phyloP scores from a whole-genome alignment of 2,888 invertebrate species.

The Plagiodera versicolora region DNA sequence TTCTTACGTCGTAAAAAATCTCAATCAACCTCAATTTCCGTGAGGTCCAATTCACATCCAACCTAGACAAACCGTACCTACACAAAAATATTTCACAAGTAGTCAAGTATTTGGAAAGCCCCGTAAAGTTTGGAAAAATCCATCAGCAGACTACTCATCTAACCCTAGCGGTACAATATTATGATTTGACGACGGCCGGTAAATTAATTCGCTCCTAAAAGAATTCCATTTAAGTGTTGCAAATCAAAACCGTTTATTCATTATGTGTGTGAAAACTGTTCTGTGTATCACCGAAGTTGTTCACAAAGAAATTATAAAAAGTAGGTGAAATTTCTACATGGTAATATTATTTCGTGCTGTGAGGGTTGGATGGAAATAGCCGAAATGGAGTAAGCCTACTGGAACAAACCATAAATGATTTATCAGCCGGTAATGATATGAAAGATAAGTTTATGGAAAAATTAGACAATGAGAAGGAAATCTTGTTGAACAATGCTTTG shows the following conservation, averaged over 20 bases:
- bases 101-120: no score
- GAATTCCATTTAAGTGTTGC: slow-evolving; percentile 3
- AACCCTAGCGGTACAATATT: no score
- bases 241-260: slow-evolving; percentile 6
- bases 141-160: no score
- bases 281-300: slow-evolving; percentile 7
- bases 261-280: slow-evolving; percentile 7
- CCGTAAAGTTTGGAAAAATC: no score
- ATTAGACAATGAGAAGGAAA: slow-evolving; percentile 2
- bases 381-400: slow-evolving; percentile 3
- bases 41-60: no score
- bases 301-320: slow-evolving; percentile 2
- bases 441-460: slow-evolving; percentile 6
- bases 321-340: slow-evolving; percentile 3
- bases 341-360: slow-evolving; percentile 2
- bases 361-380: neutral
- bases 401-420: slow-evolving; percentile 6
- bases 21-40: no score
- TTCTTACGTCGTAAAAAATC: no score
- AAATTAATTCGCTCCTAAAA: slow-evolving; percentile 1
- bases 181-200: no score
- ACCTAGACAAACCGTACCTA: no score
- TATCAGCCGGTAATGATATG: neutral
- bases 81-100: no score
- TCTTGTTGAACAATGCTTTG: slow-evolving; percentile 1